Evolutionary conservation across 2,888 invertebrate species (phyloP).

Genomic region (Nomada ferruginata): DNA sequence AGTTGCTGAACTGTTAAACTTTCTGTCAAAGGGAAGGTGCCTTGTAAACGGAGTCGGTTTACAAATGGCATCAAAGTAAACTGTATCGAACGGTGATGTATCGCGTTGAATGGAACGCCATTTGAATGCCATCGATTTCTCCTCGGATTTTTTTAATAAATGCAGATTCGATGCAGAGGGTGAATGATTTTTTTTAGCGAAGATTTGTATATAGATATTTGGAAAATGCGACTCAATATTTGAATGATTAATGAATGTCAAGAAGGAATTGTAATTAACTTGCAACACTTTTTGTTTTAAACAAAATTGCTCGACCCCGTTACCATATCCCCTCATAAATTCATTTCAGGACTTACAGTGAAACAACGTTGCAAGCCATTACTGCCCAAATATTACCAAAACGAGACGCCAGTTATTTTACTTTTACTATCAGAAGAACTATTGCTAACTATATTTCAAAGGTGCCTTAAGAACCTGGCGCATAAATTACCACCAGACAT

Average conservation of each 20-base stretch:
- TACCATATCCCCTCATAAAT: too few species aligned
- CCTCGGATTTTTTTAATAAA: not conserved
- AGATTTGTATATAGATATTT: not conserved
- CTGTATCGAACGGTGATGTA: slow-evolving; percentile 68
- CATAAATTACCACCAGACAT: not conserved
- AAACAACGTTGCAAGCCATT: too few species aligned
- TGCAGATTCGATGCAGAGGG: not conserved
- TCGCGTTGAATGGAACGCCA: slow-evolving; percentile 57
- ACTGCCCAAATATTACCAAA: not conserved
- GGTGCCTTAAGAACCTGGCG: too few species aligned
- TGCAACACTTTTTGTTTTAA: too few species aligned
- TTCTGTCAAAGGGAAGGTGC: slow-evolving; percentile 55
- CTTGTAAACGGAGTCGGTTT: slow-evolving; percentile 55
- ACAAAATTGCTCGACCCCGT: too few species aligned
- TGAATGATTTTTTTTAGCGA: not conserved
- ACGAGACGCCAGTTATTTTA: not conserved
- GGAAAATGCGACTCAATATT: not conserved
- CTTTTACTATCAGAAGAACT: not conserved
- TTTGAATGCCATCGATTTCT: not conserved
- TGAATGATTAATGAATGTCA: not conserved
- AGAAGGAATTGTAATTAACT: not conserved
- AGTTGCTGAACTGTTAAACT: slow-evolving; percentile 64
- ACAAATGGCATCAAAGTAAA: slow-evolving; percentile 72
- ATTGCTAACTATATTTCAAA: not conserved
- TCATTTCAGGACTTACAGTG: too few species aligned